Conservation (phyloP, 1,140 invertebrate species). For the Panagrolaimus sp. region DNA sequence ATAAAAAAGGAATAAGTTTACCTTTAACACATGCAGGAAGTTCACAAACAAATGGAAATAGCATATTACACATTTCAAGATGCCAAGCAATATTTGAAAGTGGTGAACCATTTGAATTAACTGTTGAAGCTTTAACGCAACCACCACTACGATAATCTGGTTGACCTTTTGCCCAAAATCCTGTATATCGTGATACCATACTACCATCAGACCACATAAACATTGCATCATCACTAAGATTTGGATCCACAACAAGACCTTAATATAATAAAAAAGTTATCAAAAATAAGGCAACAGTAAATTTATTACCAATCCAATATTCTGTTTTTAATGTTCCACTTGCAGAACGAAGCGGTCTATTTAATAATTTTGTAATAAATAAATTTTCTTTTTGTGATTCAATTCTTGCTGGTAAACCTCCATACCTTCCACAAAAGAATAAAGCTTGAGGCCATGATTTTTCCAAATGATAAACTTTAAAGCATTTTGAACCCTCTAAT, state of each 20-base stretch:
- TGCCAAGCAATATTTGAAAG: slow-evolving; percentile 30
- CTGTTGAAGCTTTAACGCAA: slow-evolving; percentile 69
- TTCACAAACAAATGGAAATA: slow-evolving; percentile 87
- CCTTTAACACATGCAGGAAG: slow-evolving; percentile 81
- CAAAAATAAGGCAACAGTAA: background rate
- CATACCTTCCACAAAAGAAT: slow-evolving; percentile 50
- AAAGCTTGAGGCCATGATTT: slow-evolving; percentile 55
- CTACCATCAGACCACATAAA: slow-evolving; percentile 74
- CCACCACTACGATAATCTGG: slow-evolving; percentile 77
- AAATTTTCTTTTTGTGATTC: slow-evolving; percentile 47
- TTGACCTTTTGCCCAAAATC: slow-evolving; percentile 65
- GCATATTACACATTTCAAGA: slow-evolving; percentile 71
- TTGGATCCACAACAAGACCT: slow-evolving; percentile 34
- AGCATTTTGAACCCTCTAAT: slow-evolving; percentile 43
- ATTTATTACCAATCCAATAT: slow-evolving; percentile 46
- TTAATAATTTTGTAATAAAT: slow-evolving; percentile 42
- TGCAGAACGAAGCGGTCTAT: slow-evolving; percentile 34
- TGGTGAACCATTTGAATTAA: slow-evolving; percentile 17
- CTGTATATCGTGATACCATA: slow-evolving; percentile 81
- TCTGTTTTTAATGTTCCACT: slow-evolving; percentile 26
- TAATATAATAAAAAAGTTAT: slow-evolving; percentile 16
- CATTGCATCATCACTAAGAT: slow-evolving; percentile 25
- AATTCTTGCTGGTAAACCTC: slow-evolving; percentile 43
- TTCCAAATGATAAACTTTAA: slow-evolving; percentile 36
- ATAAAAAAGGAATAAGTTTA: slow-evolving; percentile 52